These are phyloP conservation scores for Drosophila yooni DNA, from an alignment of 2,888 invertebrate genomes.

Conservation along the genomic window DNA sequence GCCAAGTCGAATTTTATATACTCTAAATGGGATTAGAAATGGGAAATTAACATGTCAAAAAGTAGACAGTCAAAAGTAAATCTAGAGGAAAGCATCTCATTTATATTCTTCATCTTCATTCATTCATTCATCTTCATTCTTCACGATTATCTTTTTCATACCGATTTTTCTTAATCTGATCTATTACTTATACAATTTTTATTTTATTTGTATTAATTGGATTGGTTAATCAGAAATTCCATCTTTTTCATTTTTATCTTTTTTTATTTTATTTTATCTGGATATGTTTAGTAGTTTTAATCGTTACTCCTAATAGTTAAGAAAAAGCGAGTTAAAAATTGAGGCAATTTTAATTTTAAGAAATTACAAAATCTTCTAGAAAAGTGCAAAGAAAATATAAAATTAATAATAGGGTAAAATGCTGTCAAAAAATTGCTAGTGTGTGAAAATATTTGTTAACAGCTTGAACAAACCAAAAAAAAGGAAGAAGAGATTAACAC, in stretches of 20 bases:
- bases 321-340: not conserved
- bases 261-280: not conserved
- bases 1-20: not conserved
- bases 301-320: too few species aligned
- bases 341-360: not conserved
- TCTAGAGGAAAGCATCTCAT: not conserved
- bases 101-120: not conserved
- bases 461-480: slow-evolving; percentile 23
- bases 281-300: not conserved
- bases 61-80: not conserved
- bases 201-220: too few species aligned
- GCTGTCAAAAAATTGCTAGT: slow-evolving; percentile 9
- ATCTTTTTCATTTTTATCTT: too few species aligned
- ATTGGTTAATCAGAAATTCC: too few species aligned
- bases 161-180: not conserved
- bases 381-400: not conserved
- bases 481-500: not conserved
- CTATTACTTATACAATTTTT: too few species aligned
- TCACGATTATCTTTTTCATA: not conserved
- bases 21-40: not conserved
- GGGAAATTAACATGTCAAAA: not conserved
- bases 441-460: slow-evolving; percentile 40
- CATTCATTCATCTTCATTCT: not conserved
- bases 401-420: not conserved
- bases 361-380: not conserved